Conservation (phyloP, 2,113 vertebrate species). For the Chionodraco myersi region DNA sequence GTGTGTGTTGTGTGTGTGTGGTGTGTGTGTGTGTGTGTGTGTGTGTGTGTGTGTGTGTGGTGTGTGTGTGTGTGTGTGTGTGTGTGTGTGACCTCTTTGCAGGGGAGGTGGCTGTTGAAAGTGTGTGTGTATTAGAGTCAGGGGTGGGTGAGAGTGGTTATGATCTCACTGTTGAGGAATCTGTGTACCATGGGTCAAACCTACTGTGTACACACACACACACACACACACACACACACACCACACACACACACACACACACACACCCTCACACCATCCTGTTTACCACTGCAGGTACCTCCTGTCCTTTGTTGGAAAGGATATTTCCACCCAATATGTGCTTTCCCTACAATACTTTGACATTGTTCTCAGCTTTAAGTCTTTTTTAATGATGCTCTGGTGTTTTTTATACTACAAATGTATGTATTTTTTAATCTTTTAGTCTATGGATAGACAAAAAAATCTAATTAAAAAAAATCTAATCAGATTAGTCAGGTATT, state of each 20-base stretch:
- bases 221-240: constrained; percentile 31
- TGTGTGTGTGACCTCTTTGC: too few relatives aligned
- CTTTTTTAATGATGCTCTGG: neutral
- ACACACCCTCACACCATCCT: constrained; percentile 70
- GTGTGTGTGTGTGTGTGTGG: too few relatives aligned
- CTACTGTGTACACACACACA: constrained; percentile 26
- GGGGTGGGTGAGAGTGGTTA: constrained; percentile 6
- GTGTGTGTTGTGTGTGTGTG: too few relatives aligned
- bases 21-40: too few relatives aligned
- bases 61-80: too few relatives aligned
- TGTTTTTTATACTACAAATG: neutral
- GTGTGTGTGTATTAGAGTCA: neutral
- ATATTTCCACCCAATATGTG: neutral
- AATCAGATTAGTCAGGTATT: too few relatives aligned
- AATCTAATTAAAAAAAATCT: too few relatives aligned
- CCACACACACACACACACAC: too few relatives aligned
- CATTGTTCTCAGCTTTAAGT: neutral
- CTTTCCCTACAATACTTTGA: neutral
- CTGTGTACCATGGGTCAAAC: constrained; percentile 15
- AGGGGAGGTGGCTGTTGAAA: neutral
- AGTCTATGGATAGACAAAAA: too few relatives aligned
- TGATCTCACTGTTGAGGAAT: constrained; percentile 80
- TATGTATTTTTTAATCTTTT: too few relatives aligned
- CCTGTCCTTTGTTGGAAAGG: constrained; percentile 22
- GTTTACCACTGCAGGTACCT: constrained; percentile 72